Percentiles rank a stretch among this genome's conserved stretches.
phyloP scores from a whole-genome alignment of 2,113 vertebrate species.

The Origma solitaria region DNA sequence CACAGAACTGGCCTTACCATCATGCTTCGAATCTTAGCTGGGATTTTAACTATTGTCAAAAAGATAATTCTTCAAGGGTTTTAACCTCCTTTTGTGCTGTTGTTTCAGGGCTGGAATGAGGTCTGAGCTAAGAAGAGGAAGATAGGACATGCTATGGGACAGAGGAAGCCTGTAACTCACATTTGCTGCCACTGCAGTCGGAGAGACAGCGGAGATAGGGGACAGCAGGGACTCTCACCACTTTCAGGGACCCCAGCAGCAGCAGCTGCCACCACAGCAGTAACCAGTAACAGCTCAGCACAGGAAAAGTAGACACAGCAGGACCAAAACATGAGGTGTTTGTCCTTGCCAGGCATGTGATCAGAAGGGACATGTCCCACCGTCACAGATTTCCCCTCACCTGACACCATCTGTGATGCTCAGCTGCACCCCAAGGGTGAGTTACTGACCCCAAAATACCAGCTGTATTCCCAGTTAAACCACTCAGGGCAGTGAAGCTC shows the following conservation, averaged over 20 bases:
- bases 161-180: not conserved
- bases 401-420: not conserved
- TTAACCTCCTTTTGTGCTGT: not conserved
- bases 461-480: not conserved
- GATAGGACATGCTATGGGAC: not conserved
- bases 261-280: not conserved
- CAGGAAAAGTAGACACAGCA: not conserved
- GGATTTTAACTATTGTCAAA: not conserved
- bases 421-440: not conserved
- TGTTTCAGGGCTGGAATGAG: not conserved
- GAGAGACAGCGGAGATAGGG: not conserved
- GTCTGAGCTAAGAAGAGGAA: not conserved
- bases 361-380: not conserved
- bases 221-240: not conserved
- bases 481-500: not conserved
- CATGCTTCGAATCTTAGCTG: not conserved
- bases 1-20: not conserved
- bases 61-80: not conserved
- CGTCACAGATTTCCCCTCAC: not conserved
- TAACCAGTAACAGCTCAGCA: not conserved
- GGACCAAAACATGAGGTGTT: not conserved
- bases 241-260: not conserved
- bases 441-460: not conserved
- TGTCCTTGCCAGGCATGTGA: accelerated
- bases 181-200: not conserved